Evolutionary conservation across 2,113 vertebrate genomes (phyloP).

Genomic region (Promerops cafer): DNA sequence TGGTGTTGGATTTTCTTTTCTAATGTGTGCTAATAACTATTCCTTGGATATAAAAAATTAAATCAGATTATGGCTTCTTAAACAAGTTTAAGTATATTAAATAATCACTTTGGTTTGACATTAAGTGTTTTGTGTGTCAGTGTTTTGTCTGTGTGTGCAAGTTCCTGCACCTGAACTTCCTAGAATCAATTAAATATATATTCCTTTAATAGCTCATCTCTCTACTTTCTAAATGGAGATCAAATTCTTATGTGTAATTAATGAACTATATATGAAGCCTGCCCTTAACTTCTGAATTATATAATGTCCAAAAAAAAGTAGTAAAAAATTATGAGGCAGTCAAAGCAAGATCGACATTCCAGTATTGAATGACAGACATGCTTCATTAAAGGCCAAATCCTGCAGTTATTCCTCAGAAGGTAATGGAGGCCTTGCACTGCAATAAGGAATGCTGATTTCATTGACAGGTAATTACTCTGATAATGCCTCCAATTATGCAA

Average conservation of each 20-base stretch:
- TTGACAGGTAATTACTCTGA: background rate
- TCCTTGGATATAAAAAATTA: background rate
- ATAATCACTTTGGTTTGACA: background rate
- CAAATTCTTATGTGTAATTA: background rate
- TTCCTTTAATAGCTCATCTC: background rate
- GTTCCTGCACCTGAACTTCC: background rate
- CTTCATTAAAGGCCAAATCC: constrained; percentile 1
- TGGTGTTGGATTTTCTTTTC: background rate
- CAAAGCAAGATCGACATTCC: background rate
- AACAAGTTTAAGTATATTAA: background rate
- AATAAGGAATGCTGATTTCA: background rate
- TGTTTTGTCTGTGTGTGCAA: background rate
- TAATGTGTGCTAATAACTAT: background rate
- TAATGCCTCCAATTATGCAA: background rate
- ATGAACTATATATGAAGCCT: background rate
- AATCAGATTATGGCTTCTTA: background rate
- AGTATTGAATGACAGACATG: background rate
- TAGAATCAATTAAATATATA: background rate
- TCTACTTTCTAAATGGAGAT: background rate
- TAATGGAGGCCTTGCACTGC: background rate
- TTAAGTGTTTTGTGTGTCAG: background rate
- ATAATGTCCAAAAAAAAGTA: background rate
- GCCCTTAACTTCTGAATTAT: background rate
- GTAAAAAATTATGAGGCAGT: background rate
- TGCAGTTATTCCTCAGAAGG: background rate